Base-by-base conservation (phyloP, 2,797 vertebrate species). In the Eulemur mongoz region DNA sequence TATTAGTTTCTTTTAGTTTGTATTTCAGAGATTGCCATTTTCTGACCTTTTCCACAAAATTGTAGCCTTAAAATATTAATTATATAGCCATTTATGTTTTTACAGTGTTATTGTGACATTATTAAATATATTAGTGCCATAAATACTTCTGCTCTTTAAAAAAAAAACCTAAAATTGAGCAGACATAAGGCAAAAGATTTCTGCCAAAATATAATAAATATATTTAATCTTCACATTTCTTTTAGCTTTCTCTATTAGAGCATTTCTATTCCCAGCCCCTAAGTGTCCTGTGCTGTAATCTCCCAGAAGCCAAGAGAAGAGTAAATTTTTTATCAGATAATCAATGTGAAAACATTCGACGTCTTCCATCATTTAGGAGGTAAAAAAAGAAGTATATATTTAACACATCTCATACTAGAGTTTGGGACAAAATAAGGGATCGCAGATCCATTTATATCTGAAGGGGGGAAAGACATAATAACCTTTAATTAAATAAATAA, bases 241-340 rank as follows among this genome's bases (percentile, higher is more conserved):
- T 98, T 90, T 98, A 99, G 99, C 98, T 99, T 95, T 99, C 99
- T 67, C 94, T 99, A 73, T 96, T 99, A 97, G 99, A 99, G 96
- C 99, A 99, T 98, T 99, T 99, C 97, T 98, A 99, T 98, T 99
- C 98, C 4, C 99, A 99, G 97, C 99, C 99, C 35, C 98, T 99
- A 57, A 99, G 99, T 94, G 97, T 99, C 32, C 98, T 99, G 52
- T 99, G 99, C 98, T 99, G 99, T 86, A 98, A 97, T n/a, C 98
- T 99, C 89, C 88, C 84, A 88, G 98, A 99, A 25, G 98, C 99
- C 57, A 98, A 99, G 95, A 97, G 59, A 27, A 98, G 99, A 91
- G 91, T 98, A 88, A 95, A 86, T 96, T 98, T 98, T 97, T 99
- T 99, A 91, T 98, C 98, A 91, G 98, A 98, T 25, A 43, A 95